phyloP scores from a whole-genome alignment of 2,888 invertebrate genomes.

The Pterobdella sp. region DNA sequence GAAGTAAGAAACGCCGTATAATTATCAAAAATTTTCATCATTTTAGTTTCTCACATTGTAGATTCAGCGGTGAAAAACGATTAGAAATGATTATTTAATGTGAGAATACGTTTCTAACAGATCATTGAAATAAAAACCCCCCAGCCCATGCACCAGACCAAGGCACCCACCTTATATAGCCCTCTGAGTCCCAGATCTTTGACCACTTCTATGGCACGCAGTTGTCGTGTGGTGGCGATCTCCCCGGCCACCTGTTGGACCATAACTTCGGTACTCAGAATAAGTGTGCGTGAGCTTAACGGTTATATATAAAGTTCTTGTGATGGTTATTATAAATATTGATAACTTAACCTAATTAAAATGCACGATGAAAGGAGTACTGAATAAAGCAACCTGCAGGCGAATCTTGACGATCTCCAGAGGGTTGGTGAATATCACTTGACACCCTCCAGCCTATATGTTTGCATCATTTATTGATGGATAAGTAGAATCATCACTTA shows the following conservation, averaged over 20 bases:
- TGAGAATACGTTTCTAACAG: no score
- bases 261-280: no score
- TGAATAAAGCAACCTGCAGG: slow-evolving; percentile 50
- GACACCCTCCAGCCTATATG: slow-evolving; percentile 53
- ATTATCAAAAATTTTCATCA: no score
- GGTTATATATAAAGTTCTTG: neutral
- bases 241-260: slow-evolving; percentile 91
- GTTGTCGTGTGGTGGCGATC: slow-evolving; percentile 68
- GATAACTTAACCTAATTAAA: neutral
- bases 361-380: neutral
- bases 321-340: neutral
- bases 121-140: no score
- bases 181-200: slow-evolving; percentile 89
- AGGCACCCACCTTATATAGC: slow-evolving; percentile 77
- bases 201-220: slow-evolving; percentile 72
- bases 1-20: no score
- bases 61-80: no score
- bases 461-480: neutral
- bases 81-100: no score
- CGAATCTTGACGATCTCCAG: slow-evolving; percentile 98
- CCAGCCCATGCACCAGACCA: no score
- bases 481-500: no score
- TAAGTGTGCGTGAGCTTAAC: neutral
- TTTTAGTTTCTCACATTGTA: no score
- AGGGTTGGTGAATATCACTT: slow-evolving; percentile 97